Evolutionary conservation across 1,140 invertebrate species (phyloP).

Genomic region (Bombus difficillimus): DNA sequence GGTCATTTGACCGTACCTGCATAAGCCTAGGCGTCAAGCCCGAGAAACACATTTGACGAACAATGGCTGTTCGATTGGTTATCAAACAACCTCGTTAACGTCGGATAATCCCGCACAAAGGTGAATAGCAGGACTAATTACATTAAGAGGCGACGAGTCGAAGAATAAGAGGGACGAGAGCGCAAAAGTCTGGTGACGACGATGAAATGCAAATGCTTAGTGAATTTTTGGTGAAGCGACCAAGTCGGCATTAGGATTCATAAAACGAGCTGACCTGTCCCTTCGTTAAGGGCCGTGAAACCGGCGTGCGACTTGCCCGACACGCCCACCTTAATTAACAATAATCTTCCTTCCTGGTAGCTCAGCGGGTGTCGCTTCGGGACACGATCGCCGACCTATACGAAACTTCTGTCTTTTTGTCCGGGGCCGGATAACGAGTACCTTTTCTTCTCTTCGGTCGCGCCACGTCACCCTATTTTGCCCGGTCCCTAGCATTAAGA

Average conservation of each 20-base stretch:
- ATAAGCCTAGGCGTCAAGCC: not conserved
- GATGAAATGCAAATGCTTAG: slow-evolving; percentile 33
- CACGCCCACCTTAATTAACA: slow-evolving; percentile 77
- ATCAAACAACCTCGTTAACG: slow-evolving; percentile 41
- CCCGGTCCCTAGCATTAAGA: slow-evolving; percentile 29
- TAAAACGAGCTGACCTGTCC: slow-evolving; percentile 53
- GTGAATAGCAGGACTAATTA: slow-evolving; percentile 40
- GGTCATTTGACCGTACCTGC: too few relatives aligned
- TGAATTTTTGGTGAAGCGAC: slow-evolving; percentile 30
- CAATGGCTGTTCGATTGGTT: slow-evolving; percentile 42
- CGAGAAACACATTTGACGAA: not conserved
- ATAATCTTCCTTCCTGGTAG: slow-evolving; percentile 74
- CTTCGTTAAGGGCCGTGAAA: slow-evolving; percentile 57
- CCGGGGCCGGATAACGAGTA: slow-evolving; percentile 41
- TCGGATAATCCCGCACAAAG: slow-evolving; percentile 5
- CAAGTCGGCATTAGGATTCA: slow-evolving; percentile 42
- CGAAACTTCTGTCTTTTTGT: slow-evolving; percentile 61
- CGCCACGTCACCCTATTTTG: slow-evolving; percentile 16
- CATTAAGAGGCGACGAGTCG: slow-evolving; percentile 22
- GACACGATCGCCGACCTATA: slow-evolving; percentile 48
- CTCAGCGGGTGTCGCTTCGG: slow-evolving; percentile 71
- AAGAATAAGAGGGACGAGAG: not conserved
- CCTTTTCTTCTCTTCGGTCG: slow-evolving; percentile 47
- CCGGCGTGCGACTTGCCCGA: slow-evolving; percentile 47
- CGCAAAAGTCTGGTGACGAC: not conserved